Conservation (phyloP, 2,797 vertebrate species). For the Pachyuromys duprasi region DNA sequence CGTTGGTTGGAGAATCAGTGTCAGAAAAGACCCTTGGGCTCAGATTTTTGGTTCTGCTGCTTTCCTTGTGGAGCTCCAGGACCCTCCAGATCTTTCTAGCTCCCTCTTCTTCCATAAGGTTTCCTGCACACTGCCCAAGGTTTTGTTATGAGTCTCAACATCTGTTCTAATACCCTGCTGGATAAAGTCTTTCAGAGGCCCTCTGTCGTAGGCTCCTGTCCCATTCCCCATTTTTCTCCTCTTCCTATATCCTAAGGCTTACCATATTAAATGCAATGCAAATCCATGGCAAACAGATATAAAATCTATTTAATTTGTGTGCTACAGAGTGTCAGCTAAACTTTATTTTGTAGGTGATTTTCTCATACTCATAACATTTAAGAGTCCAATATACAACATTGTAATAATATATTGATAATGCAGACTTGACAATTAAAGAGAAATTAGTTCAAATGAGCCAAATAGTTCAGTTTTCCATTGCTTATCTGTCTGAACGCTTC, state of each 20-base stretch:
- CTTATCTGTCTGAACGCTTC: not conserved
- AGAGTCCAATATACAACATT: slow-evolving; percentile 81
- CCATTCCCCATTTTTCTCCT: too few relatives aligned
- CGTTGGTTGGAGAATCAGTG: too few relatives aligned
- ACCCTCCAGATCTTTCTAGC: too few relatives aligned
- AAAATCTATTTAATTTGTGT: slow-evolving; percentile 84
- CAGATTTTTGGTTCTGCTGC: too few relatives aligned
- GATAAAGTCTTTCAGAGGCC: too few relatives aligned
- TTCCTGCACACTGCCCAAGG: too few relatives aligned
- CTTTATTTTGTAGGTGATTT: slow-evolving; percentile 84
- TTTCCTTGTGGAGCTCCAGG: too few relatives aligned
- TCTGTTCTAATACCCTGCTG: too few relatives aligned
- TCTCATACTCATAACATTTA: slow-evolving; percentile 85
- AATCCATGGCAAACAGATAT: slow-evolving; percentile 80
- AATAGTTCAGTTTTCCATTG: not conserved
- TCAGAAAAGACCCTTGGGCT: too few relatives aligned
- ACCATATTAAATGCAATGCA: slow-evolving; percentile 87
- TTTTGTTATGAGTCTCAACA: too few relatives aligned
- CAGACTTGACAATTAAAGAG: slow-evolving; percentile 15
- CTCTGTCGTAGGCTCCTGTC: too few relatives aligned
- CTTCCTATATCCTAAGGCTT: slow-evolving; percentile 89
- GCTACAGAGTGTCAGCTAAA: slow-evolving; percentile 81
- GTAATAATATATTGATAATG: slow-evolving; percentile 84
- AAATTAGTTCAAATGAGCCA: not conserved
- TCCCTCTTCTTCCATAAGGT: too few relatives aligned